Base-by-base conservation (phyloP, 2,888 invertebrate species). In the Melitaea athalia region DNA sequence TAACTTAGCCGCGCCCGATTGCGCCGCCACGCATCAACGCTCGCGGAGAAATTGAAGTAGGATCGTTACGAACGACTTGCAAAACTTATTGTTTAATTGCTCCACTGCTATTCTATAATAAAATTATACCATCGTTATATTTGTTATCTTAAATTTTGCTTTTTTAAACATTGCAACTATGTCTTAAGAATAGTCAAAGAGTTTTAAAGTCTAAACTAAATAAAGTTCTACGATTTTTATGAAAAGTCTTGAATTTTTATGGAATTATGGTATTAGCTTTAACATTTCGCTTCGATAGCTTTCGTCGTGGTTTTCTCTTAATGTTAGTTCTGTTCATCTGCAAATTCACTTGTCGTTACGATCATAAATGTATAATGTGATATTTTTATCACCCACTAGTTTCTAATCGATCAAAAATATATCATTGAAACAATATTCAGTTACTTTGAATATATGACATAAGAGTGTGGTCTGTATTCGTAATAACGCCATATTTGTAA, bases 1-100 rank as follows among this genome's bases (percentile, higher is more conserved):
- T 86, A 87, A 86, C 79, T 89, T 85, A 85, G 86, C 84, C 88
- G 90, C 87, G 87, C 88, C 87, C 87, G 91, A 91, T 91, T 91
- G 91, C 90, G 81, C 86, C 79, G 89, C 82, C 78, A 89, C 88
- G 91, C 91, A 85, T 85, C 88, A 85, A 75, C 83, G 86, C 76
- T 74, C 81, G 78, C 85, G 84, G 90, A 91, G 91, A 92, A 92
- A 92, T 91, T 91, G 83, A 88, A 88, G 87, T 88, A 82, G 81
- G 78, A 84, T 87, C 86, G 86, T 85, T 88, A 84, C 85, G 85
- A 86, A 84, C 83, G 78, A 81, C 86, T 92, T 91, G 85, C 88
- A 83, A 91, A 91, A 92, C 86, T 91, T 88, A 77, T 81, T 79
- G 79, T 76, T 85, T 87, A 86, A 87, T 87, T 85, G 85, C 86